These are phyloP conservation scores for Auanema freiburgensis DNA, from an alignment of 2,888 invertebrate genomes.

Conservation along the genomic window DNA sequence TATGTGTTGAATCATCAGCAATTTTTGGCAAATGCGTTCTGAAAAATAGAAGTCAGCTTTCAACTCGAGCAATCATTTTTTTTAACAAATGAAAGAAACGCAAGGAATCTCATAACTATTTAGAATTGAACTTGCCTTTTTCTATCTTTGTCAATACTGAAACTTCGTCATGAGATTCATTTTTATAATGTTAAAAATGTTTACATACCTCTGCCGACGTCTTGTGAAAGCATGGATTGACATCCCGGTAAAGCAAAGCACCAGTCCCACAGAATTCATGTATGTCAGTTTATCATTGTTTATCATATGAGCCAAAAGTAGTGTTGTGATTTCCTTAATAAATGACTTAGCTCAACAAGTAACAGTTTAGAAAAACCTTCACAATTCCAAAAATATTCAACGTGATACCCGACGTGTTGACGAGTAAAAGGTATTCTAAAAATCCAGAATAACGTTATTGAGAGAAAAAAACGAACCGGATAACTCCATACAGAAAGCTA, in stretches of 20 bases:
- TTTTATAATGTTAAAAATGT: neutral
- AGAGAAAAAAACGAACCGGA: slow-evolving; percentile 39
- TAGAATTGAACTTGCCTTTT: too few species aligned
- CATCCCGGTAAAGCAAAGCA: slow-evolving; percentile 78
- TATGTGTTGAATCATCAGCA: too few species aligned
- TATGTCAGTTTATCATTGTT: slow-evolving; percentile 82
- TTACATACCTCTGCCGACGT: slow-evolving; percentile 34
- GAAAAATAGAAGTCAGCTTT: too few species aligned
- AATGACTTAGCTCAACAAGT: neutral
- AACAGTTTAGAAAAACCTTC: slow-evolving; percentile 74
- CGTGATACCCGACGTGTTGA: slow-evolving; percentile 91
- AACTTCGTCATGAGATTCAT: too few species aligned
- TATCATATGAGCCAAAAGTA: slow-evolving; percentile 83
- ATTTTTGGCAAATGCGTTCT: too few species aligned
- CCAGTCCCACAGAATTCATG: slow-evolving; percentile 82
- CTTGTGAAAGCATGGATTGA: slow-evolving; percentile 36
- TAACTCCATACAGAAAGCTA: slow-evolving; percentile 85
- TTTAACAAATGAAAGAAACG: too few species aligned
- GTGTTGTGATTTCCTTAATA: slow-evolving; percentile 85
- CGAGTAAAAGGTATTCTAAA: slow-evolving; percentile 84
- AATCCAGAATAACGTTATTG: slow-evolving; percentile 1
- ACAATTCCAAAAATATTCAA: slow-evolving; percentile 92
- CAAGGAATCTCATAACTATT: too few species aligned
- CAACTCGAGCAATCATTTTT: too few species aligned
- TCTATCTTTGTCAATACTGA: too few species aligned